These are phyloP conservation scores for Atta cephalotes DNA, from an alignment of 1,140 invertebrate species.

Conservation along the genomic window DNA sequence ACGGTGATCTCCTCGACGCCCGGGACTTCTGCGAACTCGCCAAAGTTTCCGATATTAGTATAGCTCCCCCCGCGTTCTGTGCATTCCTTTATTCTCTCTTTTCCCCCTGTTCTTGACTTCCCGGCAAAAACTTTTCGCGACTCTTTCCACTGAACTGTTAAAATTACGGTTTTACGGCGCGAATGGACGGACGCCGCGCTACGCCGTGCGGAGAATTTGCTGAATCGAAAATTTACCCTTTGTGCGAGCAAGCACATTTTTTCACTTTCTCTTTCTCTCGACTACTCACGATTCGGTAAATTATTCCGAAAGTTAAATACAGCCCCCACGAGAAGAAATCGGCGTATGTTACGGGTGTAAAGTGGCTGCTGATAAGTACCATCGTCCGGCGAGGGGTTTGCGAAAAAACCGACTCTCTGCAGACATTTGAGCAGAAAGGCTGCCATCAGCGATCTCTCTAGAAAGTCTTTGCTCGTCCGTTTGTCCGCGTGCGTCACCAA, in stretches of 20 bases:
- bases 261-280: background rate
- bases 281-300: background rate
- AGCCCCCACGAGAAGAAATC: background rate
- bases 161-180: constrained; percentile 33
- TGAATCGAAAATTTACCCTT: constrained; percentile 34
- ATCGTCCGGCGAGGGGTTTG: constrained; percentile 60
- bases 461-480: constrained; percentile 90
- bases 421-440: constrained; percentile 92
- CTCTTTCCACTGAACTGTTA: constrained; percentile 40
- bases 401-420: constrained; percentile 89
- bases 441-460: constrained; percentile 92
- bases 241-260: constrained; percentile 38
- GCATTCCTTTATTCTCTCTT: constrained; percentile 2
- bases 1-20: constrained; percentile 85
- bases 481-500: constrained; percentile 90
- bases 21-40: constrained; percentile 68
- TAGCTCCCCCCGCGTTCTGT: background rate
- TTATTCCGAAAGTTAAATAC: constrained; percentile 46
- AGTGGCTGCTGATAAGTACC: constrained; percentile 59
- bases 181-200: background rate
- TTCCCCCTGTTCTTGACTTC: background rate
- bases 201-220: constrained; percentile 11
- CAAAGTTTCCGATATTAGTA: constrained; percentile 50
- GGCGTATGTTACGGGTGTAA: background rate
- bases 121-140: constrained; percentile 52